Base-by-base conservation (phyloP, 2,113 vertebrate genomes). In the Ammospiza caudacuta region DNA sequence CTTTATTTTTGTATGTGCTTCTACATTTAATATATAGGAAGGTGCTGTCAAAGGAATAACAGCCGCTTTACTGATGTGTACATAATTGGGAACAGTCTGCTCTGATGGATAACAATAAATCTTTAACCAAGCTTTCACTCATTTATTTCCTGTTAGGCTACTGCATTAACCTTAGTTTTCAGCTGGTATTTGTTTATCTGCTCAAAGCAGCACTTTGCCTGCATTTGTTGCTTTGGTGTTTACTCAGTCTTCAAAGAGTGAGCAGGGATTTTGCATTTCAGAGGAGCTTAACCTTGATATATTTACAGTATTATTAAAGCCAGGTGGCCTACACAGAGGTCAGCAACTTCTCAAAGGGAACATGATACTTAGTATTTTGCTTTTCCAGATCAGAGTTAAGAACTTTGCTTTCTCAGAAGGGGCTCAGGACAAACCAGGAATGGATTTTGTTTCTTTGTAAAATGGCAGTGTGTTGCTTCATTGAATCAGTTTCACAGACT, bases 241-340 rank as follows among this genome's bases (percentile, higher is more conserved):
- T 91, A 85, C 10, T 20, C 23, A 67, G 33, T 16, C 15, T 82
- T 89, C 31, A 46, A 18, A 69, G 12, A 2, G 5, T 90, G 51
- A 84, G 46, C 83, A 70, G 33, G n/a, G 43, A 75, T 91, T 95
- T 84, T 87, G 31, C 29, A 35, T 93, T 89, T 90, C 47, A 64
- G 23, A 92, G 10, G 4, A 51, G 43, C 9, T 87, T 90, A 82
- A 63, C 27, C 5, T 35, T 82, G 19, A 8, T 43, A 17, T 35
- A 21, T 64, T 95, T 90, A 63, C 70, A 82, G 12, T 5, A 24
- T 59, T 57, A 57, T 35, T 64, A 92, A 79, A 85, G 68, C 6
- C 29, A 52, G 14, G 15, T 51, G 29, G 24, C 19, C 29, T 57
- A 79, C 43, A 46, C 2, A 3, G 27, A 72, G 14, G 49, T 82